Percentiles rank a stretch among this genome's conserved stretches.
phyloP scores from a whole-genome alignment of 1,140 invertebrate species.

The Bombus breviceps region DNA sequence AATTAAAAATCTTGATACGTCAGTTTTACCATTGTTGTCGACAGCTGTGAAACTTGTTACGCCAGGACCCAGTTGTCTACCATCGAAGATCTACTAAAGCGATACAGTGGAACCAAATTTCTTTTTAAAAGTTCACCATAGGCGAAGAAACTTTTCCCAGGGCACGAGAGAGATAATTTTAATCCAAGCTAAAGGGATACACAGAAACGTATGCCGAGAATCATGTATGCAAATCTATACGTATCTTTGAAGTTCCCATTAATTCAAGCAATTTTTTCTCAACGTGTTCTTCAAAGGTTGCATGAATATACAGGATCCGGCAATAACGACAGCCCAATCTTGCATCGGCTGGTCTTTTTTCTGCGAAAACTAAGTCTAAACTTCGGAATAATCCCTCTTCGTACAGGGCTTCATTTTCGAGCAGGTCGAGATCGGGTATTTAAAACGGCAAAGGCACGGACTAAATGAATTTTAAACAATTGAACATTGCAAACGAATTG shows the following conservation, averaged over 20 bases:
- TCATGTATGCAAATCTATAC: conserved; percentile 31
- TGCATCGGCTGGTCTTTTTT: not conserved
- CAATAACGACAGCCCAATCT: conserved; percentile 16
- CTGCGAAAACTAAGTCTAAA: not conserved
- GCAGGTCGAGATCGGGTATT: not conserved
- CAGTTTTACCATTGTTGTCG: not conserved
- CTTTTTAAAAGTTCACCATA: not conserved
- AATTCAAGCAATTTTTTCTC: conserved; percentile 29
- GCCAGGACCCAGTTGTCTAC: not conserved
- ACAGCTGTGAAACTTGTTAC: not conserved
- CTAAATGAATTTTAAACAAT: not conserved
- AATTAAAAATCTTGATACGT: not conserved
- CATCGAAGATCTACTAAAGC: not conserved
- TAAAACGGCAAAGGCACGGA: not conserved
- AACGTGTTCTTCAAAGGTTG: conserved; percentile 16
- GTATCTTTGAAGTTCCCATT: conserved; percentile 13
- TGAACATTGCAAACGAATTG: not conserved
- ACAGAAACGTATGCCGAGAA: conserved; percentile 11
- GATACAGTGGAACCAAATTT: not conserved
- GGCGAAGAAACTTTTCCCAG: not conserved
- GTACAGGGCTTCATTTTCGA: not conserved
- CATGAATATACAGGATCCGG: conserved; percentile 24
- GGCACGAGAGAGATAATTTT: not conserved
- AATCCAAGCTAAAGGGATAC: conserved; percentile 7
- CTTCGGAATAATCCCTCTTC: not conserved